phyloP scores from a whole-genome alignment of 2,888 invertebrate genomes.

The Macrophya annulata region DNA sequence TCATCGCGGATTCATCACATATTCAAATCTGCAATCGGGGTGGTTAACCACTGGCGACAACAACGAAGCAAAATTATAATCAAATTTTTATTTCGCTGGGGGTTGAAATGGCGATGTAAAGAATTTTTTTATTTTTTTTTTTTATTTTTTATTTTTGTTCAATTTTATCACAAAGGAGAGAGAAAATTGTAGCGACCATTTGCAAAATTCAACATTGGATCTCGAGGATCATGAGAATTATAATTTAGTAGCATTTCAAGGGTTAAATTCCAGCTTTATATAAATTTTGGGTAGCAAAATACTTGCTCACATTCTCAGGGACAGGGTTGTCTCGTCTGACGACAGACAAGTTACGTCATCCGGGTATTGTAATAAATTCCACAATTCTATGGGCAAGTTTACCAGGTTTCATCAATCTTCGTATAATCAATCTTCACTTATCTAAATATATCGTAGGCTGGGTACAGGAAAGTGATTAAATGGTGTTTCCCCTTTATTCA shows the following conservation, averaged over 20 bases:
- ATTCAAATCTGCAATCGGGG: neutral
- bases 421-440: slow-evolving; percentile 48
- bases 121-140: neutral
- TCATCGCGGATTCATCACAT: too few species aligned
- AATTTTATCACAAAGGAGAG: neutral
- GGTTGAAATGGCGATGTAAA: neutral
- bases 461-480: slow-evolving; percentile 47
- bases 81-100: neutral
- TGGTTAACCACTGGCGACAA: neutral
- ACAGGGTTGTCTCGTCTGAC: neutral
- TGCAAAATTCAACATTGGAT: neutral
- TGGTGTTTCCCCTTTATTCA: slow-evolving; percentile 35
- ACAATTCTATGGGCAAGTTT: slow-evolving; percentile 29
- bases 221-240: neutral
- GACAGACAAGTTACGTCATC: slow-evolving; percentile 22
- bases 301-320: neutral
- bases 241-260: slow-evolving; percentile 1
- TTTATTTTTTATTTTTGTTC: neutral
- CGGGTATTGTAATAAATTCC: slow-evolving; percentile 39
- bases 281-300: neutral
- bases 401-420: slow-evolving; percentile 44
- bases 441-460: slow-evolving; percentile 46
- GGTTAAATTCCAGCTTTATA: slow-evolving; percentile 12
- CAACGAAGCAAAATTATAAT: neutral
- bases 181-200: neutral